Evolutionary conservation across 2,888 invertebrate genomes (phyloP), one percentile per base, ranked within the genome.

Genomic region (Kryphioiulus occultus): DNA sequence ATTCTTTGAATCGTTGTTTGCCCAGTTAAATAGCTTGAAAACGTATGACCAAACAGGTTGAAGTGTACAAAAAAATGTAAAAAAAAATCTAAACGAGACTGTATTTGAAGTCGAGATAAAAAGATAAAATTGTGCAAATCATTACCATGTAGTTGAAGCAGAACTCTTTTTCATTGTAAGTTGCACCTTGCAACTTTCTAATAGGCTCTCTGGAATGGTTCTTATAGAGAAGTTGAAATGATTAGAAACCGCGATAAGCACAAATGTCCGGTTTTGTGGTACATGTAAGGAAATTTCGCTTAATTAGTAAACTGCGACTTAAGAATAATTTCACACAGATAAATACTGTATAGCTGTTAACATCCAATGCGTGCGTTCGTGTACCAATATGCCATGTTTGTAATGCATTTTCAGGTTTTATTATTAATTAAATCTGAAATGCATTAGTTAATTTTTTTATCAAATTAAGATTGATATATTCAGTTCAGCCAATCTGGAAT

Each of bases 51-150:
- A 68, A 26, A 68, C 10, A 3, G 3, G 9, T 30, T 78, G 78
- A 35, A 35, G 35, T 35, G 35, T 35, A 35, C 17, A 17, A 12
- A 15, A 68, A 68, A 68, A 78, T 26, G 12, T 32, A 17, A 78
- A 17, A 78, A 68, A 78, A 17, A 32, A 53, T n/a, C n/a, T 78
- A 30, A 30, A 78, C 78, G 30, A 78, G 78, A 30, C 30, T 78
- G 78, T 78, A 78, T 22, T 68, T 12, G 22, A 78, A 32, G 78
- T 78, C 30, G 78, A 78, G 30, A 78, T 78, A 32, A 78, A 78
- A 78, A 78, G 30, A 32, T 30, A 78, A 78, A 78, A 30, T 32
- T 78, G 78, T 78, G 78, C 78, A 78, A 78, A 78, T 78, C 78
- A 78, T 78, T 78, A 78, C 17, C 78, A 78, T 78, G 17, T 26